phyloP scores from a whole-genome alignment of 2,797 vertebrate genomes.

The Poeciliopsis presidionis region DNA sequence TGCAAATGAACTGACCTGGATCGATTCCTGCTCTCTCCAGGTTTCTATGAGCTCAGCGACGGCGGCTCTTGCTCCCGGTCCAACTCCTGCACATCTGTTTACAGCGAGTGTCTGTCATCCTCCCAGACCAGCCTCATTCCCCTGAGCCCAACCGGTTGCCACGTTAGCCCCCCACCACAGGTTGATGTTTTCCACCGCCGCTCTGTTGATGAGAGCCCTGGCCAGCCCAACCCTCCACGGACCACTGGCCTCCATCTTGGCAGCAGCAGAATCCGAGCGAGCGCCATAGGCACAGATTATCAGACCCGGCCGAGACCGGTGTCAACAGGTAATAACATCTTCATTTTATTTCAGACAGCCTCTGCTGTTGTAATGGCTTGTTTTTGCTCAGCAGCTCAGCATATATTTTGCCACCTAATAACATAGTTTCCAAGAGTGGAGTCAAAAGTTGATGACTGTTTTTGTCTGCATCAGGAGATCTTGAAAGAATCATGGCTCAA shows the following conservation, averaged over 20 bases:
- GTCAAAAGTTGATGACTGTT: slow-evolving; percentile 27
- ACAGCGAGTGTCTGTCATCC: slow-evolving; percentile 88
- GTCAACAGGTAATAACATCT: slow-evolving; percentile 87
- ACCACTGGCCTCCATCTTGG: slow-evolving; percentile 74
- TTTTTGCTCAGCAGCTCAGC: slow-evolving; percentile 20
- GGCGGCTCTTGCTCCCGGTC: slow-evolving; percentile 92
- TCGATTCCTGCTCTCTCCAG: slow-evolving; percentile 67
- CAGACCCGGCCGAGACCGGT: slow-evolving; percentile 86
- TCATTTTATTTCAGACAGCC: slow-evolving; percentile 7
- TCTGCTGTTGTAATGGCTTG: slow-evolving; percentile 11
- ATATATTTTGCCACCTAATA: slow-evolving; percentile 36
- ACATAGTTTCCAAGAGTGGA: slow-evolving; percentile 11
- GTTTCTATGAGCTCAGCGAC: slow-evolving; percentile 96
- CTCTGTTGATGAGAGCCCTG: slow-evolving; percentile 87
- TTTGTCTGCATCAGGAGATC: slow-evolving; percentile 84
- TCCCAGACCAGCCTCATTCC: slow-evolving; percentile 80
- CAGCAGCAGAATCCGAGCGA: slow-evolving; percentile 75
- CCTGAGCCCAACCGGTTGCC: slow-evolving; percentile 63
- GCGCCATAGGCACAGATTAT: slow-evolving; percentile 56
- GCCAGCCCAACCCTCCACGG: slow-evolving; percentile 76
- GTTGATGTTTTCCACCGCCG: slow-evolving; percentile 80
- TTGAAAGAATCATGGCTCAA: slow-evolving; percentile 82
- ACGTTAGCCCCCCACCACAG: slow-evolving; percentile 41
- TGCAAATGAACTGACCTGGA: slow-evolving; percentile 5
- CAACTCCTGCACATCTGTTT: slow-evolving; percentile 93